Conservation (phyloP, 2,888 invertebrate genomes). For the Heliconius cydno region DNA sequence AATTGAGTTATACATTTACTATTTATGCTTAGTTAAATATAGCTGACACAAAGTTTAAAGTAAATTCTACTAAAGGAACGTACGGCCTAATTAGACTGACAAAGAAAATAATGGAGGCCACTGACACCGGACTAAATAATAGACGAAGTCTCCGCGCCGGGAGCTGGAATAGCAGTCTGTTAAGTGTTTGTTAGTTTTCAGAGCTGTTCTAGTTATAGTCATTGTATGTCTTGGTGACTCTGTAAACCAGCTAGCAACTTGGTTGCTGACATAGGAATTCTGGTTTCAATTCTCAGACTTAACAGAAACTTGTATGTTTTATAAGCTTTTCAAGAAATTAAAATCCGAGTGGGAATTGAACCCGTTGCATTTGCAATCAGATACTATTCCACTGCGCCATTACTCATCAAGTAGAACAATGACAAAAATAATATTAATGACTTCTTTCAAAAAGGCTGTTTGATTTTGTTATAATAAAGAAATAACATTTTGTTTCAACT, state of each 20-base stretch:
- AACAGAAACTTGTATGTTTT: not conserved
- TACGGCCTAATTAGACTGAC: slow-evolving; percentile 34
- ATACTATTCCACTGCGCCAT: no score
- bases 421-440: not conserved
- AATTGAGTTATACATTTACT: not conserved
- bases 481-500: not conserved
- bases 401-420: not conserved
- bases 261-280: not conserved
- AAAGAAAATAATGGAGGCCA: slow-evolving; percentile 26
- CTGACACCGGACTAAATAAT: slow-evolving; percentile 35
- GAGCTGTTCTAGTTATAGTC: slow-evolving; percentile 30
- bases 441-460: not conserved
- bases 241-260: not conserved
- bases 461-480: not conserved
- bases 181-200: slow-evolving; percentile 37
- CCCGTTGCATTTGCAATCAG: no score
- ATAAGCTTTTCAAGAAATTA: not conserved
- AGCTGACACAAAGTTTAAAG: not conserved
- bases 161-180: slow-evolving; percentile 29
- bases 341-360: no score
- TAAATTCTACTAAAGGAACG: slow-evolving; percentile 18
- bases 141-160: slow-evolving; percentile 36
- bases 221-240: slow-evolving; percentile 1
- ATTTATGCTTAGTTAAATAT: not conserved
- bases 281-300: no score